phyloP scores from a whole-genome alignment of 2,888 invertebrate species.

The Gonocerus acuteangulatus region DNA sequence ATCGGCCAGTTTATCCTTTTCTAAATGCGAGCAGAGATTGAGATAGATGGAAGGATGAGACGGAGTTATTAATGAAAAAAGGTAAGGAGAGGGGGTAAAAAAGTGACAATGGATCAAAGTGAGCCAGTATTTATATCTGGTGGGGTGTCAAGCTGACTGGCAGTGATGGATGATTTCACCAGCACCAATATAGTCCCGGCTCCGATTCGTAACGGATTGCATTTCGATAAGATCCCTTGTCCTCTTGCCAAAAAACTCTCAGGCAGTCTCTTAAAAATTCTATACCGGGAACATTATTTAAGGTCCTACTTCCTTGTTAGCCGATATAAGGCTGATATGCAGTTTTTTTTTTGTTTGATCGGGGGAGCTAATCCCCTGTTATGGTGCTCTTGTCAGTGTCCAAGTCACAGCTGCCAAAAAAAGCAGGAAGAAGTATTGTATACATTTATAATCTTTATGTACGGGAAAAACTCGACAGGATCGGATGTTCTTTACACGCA shows the following conservation, averaged over 20 bases:
- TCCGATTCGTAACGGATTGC: conserved; percentile 36
- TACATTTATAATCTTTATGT: too few species aligned
- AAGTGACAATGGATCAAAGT: conserved; percentile 27
- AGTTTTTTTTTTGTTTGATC: too few species aligned
- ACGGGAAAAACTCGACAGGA: too few species aligned
- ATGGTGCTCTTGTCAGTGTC: too few species aligned
- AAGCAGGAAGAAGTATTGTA: too few species aligned
- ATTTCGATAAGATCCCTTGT: conserved; percentile 33
- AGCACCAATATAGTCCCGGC: conserved; percentile 31
- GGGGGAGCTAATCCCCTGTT: too few species aligned
- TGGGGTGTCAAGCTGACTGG: conserved; percentile 27
- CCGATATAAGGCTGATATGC: too few species aligned
- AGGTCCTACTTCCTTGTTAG: not conserved
- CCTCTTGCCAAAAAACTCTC: conserved; percentile 19
- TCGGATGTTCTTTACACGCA: too few species aligned
- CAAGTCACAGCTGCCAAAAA: too few species aligned
- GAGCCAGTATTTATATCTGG: conserved; percentile 23
- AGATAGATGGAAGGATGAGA: not conserved
- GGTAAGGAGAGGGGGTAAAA: conserved; percentile 4
- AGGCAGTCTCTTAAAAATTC: conserved; percentile 4
- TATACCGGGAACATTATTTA: conserved; percentile 18
- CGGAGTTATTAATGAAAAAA: conserved; percentile 22
- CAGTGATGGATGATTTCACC: conserved; percentile 34
- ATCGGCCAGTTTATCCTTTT: too few species aligned
- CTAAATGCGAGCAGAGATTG: not conserved